Base-by-base conservation (phyloP, 2,888 invertebrate genomes). In the Altica lythri region DNA sequence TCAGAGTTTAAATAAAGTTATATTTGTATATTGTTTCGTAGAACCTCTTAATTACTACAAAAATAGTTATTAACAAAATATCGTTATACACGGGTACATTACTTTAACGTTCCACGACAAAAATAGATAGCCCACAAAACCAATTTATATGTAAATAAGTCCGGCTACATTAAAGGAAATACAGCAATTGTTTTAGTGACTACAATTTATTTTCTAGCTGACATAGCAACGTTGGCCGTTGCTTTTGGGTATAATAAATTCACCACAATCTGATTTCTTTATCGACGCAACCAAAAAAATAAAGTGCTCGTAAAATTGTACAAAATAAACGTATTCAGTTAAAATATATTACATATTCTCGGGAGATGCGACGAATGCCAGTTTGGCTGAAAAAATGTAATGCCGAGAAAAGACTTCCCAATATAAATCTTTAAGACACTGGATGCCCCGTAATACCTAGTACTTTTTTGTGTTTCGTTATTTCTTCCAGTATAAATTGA, bases 131-230 rank as follows among this genome's bases (percentile, higher is more conserved):
- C 14, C 29, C 44, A 29, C 18, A 29, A 16, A 45, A 45, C 19
- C 47, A 57, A 57, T 57, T 57, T 57, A 57, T 46, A 57, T 57
- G 57, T 16, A 57, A 57, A 57, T 57, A 12, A 13, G 9, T 4
- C 32, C 6, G 34, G 38, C 35, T 12, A 34, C 48, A 40, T 44
- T 45, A 52, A 40, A 48, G 53, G 37, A 48, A 50, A 35, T 52
- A 47, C 25, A 47, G 46, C 35, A 57, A 57, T 57, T 51, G 45
- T 50, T 34, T 32, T 19, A 19, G 32, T 32, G 44, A 12, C 30
- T 13, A 45, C 32, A 45, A 45, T 45, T 45, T 45, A 45, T 45
- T 45, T 30, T 30, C 30, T 30, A 32, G 29, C 30, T 45, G 44
- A 45, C 17, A 32, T 17, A 16, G 35, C 38, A 38, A 19, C 38